Conservation (phyloP, 2,888 invertebrate genomes). For the Drosophila imparisetae region DNA sequence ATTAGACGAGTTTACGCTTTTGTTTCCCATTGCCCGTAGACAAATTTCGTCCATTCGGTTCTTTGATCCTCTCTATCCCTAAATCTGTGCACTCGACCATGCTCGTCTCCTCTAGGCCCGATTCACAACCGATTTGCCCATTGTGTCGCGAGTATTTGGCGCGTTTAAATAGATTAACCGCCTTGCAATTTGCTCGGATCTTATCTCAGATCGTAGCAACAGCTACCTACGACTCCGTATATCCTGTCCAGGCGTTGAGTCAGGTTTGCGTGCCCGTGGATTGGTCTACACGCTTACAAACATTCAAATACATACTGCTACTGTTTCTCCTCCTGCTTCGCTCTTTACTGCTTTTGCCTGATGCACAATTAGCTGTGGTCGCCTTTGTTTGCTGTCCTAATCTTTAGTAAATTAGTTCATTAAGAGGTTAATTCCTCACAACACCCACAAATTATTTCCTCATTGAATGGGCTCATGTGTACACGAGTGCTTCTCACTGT, state of each 20-base stretch:
- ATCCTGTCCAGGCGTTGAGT: conserved; percentile 12
- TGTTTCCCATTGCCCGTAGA: conserved; percentile 56
- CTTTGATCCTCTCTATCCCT: conserved; percentile 76
- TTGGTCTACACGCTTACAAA: conserved; percentile 1
- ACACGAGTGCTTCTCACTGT: background rate
- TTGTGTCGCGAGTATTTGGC: conserved; percentile 82
- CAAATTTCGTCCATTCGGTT: conserved; percentile 60
- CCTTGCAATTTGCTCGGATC: conserved; percentile 83
- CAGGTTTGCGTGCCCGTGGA: conserved; percentile 47
- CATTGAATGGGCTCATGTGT: conserved; percentile 16
- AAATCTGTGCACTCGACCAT: conserved; percentile 79
- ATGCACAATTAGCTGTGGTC: conserved; percentile 67
- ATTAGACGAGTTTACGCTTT: conserved; percentile 78
- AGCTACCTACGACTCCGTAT: conserved; percentile 39
- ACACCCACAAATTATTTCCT: conserved; percentile 83
- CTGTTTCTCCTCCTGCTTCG: conserved; percentile 38
- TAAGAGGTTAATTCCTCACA: conserved; percentile 85
- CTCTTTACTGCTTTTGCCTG: conserved; percentile 31
- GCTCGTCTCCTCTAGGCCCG: conserved; percentile 21
- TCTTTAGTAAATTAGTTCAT: conserved; percentile 85
- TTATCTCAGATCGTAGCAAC: conserved; percentile 59
- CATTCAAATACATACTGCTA: background rate
- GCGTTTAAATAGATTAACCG: conserved; percentile 85
- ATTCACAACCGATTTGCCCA: conserved; percentile 44
- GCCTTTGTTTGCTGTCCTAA: conserved; percentile 78